Base-by-base conservation (phyloP, 1,140 invertebrate genomes). In the Drosophila mayri region DNA sequence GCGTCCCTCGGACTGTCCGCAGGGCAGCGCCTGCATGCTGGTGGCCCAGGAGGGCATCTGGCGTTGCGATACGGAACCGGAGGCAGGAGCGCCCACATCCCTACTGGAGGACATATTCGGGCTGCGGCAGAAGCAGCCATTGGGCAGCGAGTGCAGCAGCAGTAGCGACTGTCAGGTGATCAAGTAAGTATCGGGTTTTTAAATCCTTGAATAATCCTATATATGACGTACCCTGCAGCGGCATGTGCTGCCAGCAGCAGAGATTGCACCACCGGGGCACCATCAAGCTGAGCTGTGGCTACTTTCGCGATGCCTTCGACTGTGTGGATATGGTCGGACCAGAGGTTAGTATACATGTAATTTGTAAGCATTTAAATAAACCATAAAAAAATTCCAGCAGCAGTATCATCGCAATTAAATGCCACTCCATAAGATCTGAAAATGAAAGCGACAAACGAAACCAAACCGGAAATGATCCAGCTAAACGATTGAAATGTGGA, bases 291-390 rank as follows among this genome's bases (percentile, higher is more conserved):
- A 96, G 96, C 72, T 98, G 97, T 93, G 96, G 96, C 9, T 98
- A 98, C 93, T 98, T 98, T 95, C 97, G 97, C 84, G 97, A 98
- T 80, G 96, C 97, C 16, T 93, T 97, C 12, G 96, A 97, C 22
- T 98, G 97, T 94, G 96, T 98, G 73, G 97, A 97, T 2, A 83
- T 91, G 62, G 58, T 59, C 4, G 68, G 66, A 22, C 11, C 52
- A 28, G 73, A 86, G 65, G 84, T 83, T 25, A 52, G 64, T 4
- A 3, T 10, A 11, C 2, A 59, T 12, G 32, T 14, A 11, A 44
- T 25, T 1, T 4, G 2, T 16, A 16, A 22, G 3, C 4, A 4
- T 20, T 38, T 47, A 14, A 2, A 25, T 25, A 3, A n/a, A 50
- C 12, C 1, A 30, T 11, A n/a, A 40, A 9, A 9, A n/a, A 4